Evolutionary conservation across 2,888 invertebrate genomes (phyloP).

Genomic region (Dione juno): DNA sequence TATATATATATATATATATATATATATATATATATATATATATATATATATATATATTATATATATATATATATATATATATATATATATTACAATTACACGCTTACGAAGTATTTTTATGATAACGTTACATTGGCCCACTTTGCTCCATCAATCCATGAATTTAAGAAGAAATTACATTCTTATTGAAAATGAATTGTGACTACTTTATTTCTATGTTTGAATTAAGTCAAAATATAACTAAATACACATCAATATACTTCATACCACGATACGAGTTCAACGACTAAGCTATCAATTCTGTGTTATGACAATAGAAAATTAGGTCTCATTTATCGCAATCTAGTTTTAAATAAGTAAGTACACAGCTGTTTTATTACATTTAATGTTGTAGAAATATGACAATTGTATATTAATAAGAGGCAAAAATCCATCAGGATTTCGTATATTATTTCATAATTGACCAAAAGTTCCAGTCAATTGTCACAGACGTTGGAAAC

Average conservation of each 20-base stretch:
- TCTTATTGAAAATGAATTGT: not conserved
- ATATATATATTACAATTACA: conserved; percentile 10
- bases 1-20: too few species aligned
- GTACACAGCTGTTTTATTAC: conserved; percentile 4
- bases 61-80: too few species aligned
- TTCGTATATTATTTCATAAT: too few species aligned
- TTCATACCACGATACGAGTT: conserved; percentile 1
- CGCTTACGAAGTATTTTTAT: not conserved
- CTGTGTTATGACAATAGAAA: conserved; percentile 33
- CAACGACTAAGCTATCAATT: conserved; percentile 34
- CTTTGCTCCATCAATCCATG: not conserved
- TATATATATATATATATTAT: too few species aligned
- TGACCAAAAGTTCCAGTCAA: too few species aligned
- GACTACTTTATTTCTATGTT: not conserved
- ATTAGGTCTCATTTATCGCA: conserved; percentile 39
- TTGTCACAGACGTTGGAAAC: too few species aligned
- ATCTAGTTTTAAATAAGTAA: conserved; percentile 31
- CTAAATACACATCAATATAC: not conserved
- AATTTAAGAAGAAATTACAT: not conserved
- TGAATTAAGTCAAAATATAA: not conserved
- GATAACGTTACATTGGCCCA: not conserved
- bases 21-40: too few species aligned
- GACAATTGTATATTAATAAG: too few species aligned
- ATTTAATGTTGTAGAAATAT: not conserved
- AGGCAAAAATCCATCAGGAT: too few species aligned